Evolutionary conservation across 2,113 vertebrate genomes (phyloP), one percentile per base, ranked within the genome.

Genomic region (Callionymus lyra): DNA sequence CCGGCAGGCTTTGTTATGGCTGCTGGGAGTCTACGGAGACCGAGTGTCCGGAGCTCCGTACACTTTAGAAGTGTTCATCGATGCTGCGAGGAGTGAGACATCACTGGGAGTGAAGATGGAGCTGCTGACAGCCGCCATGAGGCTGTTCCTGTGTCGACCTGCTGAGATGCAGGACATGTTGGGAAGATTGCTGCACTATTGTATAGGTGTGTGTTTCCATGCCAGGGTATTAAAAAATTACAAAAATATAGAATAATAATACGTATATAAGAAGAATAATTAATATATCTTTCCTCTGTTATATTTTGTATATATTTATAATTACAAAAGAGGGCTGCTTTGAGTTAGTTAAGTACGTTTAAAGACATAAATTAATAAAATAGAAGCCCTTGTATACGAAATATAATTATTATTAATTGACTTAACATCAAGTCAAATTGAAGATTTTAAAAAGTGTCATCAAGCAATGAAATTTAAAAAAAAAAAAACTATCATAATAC

Each of bases 131-230:
- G 87, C 92, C 0, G 31, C 91, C 41, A 31, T 90, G 68, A 86
- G 87, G 2, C 82, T 98, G 5, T 94, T 98, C 73, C 70, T 98
- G 50, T 76, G 74, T 1, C 87, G 93, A 0, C 93, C 95, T 0
- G 92, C 95, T 0, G 93, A 98, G 77, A 94, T 84, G 6, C 95
- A 98, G 65, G 95, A 98, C 77, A 87, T 70, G 78, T 83, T 98
- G 8, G 94, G 95, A 8, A 85, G 92, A 3, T 81, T 98, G 53
- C 69, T 98, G 13, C 58, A 89, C 55, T 89, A 86, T 70, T 92
- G 87, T 74, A 88, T 96, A 46, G 94, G 93, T 97, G 19, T 10
- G 64, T 65, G 63, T 41, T 12, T 9, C 13, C 9, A 15, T 19
- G 87, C 91, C 34, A n/a, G 39, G 45, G 31, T 10, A 17, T 19